Evolutionary conservation across 2,797 vertebrate species (phyloP).

Genomic region (Coranthus polyacanthus): DNA sequence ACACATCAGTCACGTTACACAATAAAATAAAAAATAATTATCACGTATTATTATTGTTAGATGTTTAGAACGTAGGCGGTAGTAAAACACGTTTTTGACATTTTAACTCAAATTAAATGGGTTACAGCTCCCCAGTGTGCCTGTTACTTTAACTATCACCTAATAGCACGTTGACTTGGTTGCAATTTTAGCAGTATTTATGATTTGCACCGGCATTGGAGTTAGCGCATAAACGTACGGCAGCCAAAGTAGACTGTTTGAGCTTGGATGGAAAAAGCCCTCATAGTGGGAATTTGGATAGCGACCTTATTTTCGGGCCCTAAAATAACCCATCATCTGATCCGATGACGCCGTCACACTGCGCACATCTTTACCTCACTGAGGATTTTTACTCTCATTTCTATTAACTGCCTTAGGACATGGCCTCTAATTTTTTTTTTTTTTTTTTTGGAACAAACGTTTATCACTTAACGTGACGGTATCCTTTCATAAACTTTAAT

Average conservation of each 20-base stretch:
- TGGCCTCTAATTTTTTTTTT: background rate
- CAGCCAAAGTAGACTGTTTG: background rate
- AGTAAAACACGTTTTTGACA: background rate
- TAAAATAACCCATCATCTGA: slow-evolving; percentile 83
- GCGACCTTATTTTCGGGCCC: slow-evolving; percentile 79
- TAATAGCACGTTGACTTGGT: background rate
- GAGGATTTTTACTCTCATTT: slow-evolving; percentile 43
- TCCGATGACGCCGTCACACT: slow-evolving; percentile 69
- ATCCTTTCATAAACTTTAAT: background rate
- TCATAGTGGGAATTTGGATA: slow-evolving; percentile 36
- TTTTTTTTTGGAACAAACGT: slow-evolving; percentile 7
- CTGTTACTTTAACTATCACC: background rate
- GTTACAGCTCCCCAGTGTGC: background rate
- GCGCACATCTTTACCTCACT: slow-evolving; percentile 55
- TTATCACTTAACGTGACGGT: background rate
- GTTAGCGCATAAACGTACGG: background rate
- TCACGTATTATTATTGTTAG: background rate
- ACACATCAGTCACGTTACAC: background rate
- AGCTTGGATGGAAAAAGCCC: slow-evolving; percentile 32
- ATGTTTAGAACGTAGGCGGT: background rate
- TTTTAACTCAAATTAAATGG: background rate
- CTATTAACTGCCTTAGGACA: slow-evolving; percentile 22
- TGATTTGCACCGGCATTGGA: background rate
- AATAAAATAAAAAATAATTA: background rate
- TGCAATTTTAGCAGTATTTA: background rate